These are phyloP conservation scores for Hystrix brachyura DNA, from an alignment of 2,113 vertebrate species.

Conservation along the genomic window DNA sequence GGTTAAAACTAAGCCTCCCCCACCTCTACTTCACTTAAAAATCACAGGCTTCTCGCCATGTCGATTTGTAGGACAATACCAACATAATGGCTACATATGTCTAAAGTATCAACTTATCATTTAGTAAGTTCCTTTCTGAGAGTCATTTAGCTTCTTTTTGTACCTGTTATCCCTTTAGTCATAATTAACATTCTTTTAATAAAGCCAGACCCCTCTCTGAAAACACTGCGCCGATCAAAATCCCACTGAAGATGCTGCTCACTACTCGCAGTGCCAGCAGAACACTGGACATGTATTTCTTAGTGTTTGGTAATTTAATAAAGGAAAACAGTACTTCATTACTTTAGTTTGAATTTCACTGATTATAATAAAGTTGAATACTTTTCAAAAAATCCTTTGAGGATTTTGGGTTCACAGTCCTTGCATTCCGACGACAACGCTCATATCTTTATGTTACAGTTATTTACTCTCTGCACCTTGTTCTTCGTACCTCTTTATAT, in stretches of 20 bases:
- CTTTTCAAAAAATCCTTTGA: background rate
- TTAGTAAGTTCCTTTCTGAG: background rate
- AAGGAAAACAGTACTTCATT: background rate
- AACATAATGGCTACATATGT: background rate
- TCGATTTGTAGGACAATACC: background rate
- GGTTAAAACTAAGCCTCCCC: background rate
- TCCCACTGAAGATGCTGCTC: background rate
- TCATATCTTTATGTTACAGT: background rate
- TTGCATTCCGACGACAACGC: background rate
- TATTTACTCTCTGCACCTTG: background rate
- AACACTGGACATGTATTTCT: background rate
- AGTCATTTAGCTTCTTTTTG: background rate
- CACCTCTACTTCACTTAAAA: background rate
- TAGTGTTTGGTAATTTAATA: background rate
- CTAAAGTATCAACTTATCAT: background rate
- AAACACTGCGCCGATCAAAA: background rate
- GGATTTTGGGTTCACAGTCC: background rate
- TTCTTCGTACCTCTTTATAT: background rate
- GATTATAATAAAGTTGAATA: background rate
- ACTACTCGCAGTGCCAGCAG: background rate
- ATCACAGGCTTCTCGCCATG: background rate
- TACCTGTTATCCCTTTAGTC: background rate
- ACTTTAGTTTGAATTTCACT: background rate
- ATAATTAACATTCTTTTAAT: background rate
- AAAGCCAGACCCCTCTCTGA: background rate